These are phyloP conservation scores for Sthenelais limicola DNA, from an alignment of 2,888 invertebrate species.

Conservation along the genomic window DNA sequence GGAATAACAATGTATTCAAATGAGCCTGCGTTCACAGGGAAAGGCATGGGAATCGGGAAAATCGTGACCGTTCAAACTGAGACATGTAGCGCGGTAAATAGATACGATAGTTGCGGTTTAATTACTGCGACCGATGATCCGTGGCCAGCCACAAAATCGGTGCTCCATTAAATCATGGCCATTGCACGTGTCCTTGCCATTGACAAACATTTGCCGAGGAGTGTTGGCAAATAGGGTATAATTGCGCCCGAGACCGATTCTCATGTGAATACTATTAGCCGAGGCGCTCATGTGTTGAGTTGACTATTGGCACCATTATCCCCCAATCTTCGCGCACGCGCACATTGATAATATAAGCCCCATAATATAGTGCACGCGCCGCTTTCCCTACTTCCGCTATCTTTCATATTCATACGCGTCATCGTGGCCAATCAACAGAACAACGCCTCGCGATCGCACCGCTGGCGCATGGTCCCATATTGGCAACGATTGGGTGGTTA, in stretches of 20 bases:
- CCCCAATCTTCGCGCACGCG: no score
- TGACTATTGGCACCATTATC: constrained; percentile 10
- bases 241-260: neutral
- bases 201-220: constrained; percentile 30
- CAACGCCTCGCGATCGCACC: neutral
- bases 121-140: constrained; percentile 28
- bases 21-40: neutral
- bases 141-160: constrained; percentile 30
- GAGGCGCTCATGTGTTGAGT: constrained; percentile 20
- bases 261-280: constrained; percentile 17
- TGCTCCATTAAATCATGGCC: constrained; percentile 25
- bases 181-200: constrained; percentile 12
- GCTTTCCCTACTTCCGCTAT: neutral
- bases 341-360: constrained; percentile 21
- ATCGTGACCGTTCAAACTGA: constrained; percentile 6
- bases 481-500: constrained; percentile 15
- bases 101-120: constrained; percentile 31
- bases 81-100: neutral
- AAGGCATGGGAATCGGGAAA: no score
- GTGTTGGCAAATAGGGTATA: constrained; percentile 28
- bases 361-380: constrained; percentile 27
- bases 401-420: neutral
- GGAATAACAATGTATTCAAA: neutral
- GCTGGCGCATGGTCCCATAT: neutral
- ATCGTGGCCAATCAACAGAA: neutral